A percentile compares a stretch with the other conserved stretches of the same genome.
Conservation (phyloP, 2,888 invertebrate genomes). For the Ectropis crepuscularia region DNA sequence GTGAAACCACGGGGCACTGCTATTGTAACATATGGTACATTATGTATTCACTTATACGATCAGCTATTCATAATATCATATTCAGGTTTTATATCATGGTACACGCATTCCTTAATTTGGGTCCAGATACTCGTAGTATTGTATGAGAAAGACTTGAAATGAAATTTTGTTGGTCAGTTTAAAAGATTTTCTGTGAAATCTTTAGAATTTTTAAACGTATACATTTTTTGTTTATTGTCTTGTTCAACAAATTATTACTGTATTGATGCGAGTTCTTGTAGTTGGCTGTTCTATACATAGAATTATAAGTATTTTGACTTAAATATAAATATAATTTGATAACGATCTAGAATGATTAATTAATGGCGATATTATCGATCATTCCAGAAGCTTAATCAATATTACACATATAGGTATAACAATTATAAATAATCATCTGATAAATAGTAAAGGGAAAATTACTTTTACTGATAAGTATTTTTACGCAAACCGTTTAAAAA, state of each 20-base stretch:
- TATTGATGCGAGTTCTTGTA: not conserved
- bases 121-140: no score
- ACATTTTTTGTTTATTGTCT: no score
- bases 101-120: no score
- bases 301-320: not conserved
- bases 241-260: not conserved
- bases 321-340: not conserved
- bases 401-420: not conserved
- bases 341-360: not conserved
- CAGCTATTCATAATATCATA: no score
- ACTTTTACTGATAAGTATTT: constrained; percentile 3
- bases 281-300: not conserved
- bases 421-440: not conserved
- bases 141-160: no score
- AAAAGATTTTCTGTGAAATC: no score
- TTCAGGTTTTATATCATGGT: no score
- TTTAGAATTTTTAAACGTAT: no score
- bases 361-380: not conserved
- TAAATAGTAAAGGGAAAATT: not conserved
- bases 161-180: no score
- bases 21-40: no score
- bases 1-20: no score
- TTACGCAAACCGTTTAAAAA: not conserved
- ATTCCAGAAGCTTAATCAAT: not conserved
- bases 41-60: no score